Evolutionary conservation across 2,113 vertebrate genomes (phyloP).

Genomic region (Brachyhypopomus occidentalis): DNA sequence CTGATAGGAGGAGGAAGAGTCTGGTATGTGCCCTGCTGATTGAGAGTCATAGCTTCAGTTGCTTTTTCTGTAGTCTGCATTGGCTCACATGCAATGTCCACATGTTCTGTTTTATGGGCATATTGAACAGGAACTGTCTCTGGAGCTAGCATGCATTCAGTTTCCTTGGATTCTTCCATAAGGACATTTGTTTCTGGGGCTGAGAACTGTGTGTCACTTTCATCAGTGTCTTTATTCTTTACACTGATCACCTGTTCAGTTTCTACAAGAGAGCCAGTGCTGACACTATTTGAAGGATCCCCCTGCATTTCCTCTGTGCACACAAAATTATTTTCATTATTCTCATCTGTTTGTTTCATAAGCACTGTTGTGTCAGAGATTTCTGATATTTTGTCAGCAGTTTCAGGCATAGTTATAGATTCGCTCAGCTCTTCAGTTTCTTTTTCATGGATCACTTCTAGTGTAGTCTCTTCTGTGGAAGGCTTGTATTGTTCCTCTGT

Average conservation of each 20-base stretch:
- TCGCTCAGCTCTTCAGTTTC: conserved; percentile 40
- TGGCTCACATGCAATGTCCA: conserved; percentile 24
- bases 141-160: conserved; percentile 24
- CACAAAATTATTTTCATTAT: conserved; percentile 21
- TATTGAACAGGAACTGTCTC: conserved; percentile 27
- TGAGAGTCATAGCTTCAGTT: conserved; percentile 29
- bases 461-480: conserved; percentile 44
- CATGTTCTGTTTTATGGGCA: conserved; percentile 25
- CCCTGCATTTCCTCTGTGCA: conserved; percentile 8
- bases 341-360: conserved; percentile 20
- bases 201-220: conserved; percentile 21
- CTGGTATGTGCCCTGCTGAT: conserved; percentile 39
- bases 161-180: conserved; percentile 20
- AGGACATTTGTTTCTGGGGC: conserved; percentile 11
- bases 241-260: conserved; percentile 13
- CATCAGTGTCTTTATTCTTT: conserved; percentile 10
- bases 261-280: conserved; percentile 37
- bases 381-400: conserved; percentile 35
- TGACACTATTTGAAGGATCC: neutral
- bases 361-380: neutral
- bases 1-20: conserved; percentile 38
- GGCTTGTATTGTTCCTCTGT: conserved; percentile 50
- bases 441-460: conserved; percentile 46
- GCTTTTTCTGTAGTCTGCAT: conserved; percentile 19
- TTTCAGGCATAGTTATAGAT: conserved; percentile 11